Evolutionary conservation across 2,888 invertebrate species (phyloP), one percentile per base, ranked within the genome.

Genomic region (Ypsolopha sequella): DNA sequence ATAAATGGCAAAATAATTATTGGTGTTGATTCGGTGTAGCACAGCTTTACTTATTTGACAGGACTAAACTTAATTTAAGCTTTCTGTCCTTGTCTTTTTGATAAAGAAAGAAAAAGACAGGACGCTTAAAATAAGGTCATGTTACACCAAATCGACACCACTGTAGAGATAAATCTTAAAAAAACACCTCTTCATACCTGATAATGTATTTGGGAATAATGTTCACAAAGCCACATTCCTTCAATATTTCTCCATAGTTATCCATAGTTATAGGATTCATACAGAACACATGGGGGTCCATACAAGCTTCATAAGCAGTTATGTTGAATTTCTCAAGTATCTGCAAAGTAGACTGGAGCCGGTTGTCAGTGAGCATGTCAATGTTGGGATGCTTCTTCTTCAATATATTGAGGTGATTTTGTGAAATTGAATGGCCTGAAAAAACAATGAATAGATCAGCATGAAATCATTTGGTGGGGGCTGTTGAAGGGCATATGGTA

Each of bases 181-280:
- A 38, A 49, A 7, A 6, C n/a, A 36, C 36, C 1, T 11, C 2
- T 10, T 38, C 2, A 38, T 61, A 82, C 84, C 75, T 77, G 56
- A 82, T 79, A 50, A 85, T 76, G 59, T 80, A 68, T 56, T 79
- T 78, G 4, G 82, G 72, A 13, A 78, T 56, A 33, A 87, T 68
- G 41, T 67, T 64, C 6, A 87, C 59, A 53, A 91, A 90, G 11
- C 90, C 89, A 64, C 90, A 90, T 73, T 92, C 92, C 56, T 74
- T 76, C 10, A 92, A 70, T 45, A 90, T 88, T 61, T 85, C 80
- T 54, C 88, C 88, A 59, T 91, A 90, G 61, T 92, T 91, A 49
- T 89, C 87, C 60, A 91, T 67, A 36, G 88, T 87, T 33, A 88
- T 73, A 1, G 88, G 82, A 60, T 88, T 87, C 66, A 87, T 80